Base-by-base conservation (phyloP, 1,140 invertebrate genomes). In the Meloidogyne hapla region DNA sequence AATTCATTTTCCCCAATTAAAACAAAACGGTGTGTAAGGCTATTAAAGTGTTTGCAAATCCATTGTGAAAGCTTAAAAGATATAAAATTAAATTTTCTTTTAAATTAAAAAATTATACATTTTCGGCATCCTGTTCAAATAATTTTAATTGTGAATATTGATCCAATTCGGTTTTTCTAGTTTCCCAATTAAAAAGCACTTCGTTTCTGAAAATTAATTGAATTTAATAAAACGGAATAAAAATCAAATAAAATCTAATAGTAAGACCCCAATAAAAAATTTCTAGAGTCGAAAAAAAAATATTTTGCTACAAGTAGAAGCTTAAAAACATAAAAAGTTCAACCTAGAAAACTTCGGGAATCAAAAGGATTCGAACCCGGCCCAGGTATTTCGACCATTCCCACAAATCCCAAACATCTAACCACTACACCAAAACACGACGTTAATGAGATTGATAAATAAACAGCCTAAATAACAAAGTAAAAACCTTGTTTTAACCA, bases 111-210 rank as follows among this genome's bases (percentile, higher is more conserved):
- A 61, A 63, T 28, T 64, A 76, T 33, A 77, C 63, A 26, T 69
- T 77, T 42, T 78, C 74, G 4, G 77, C 77, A 64, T 78, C 77
- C 25, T 78, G 26, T 64, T 78, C 77, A 77, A 78, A 78, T 42
- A 78, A 48, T 33, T 78, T 78, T 45, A 78, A 25, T 63, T 78
- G 77, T 63, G 18, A 69, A 18, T 38, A 78, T 10, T 77, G 77
- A 65, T 77, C 76, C 2, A 78, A 40, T 9, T 78, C 76, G 12
- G 63, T 65, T 56, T 78, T 78, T 28, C 66, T 68, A 1, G 21
- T 48, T 18, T 78, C 74, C 76, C 76, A 78, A 38, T 79, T 45
- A 26, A 26, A 45, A 62, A 61, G 67, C n/a, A 78, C 75, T 25
- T 79, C 68, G n/a, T 33, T 40, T 69, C 76, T 78, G 33, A 40